Base-by-base conservation (phyloP, 1,140 invertebrate genomes). In the Campoletis sonorensis region DNA sequence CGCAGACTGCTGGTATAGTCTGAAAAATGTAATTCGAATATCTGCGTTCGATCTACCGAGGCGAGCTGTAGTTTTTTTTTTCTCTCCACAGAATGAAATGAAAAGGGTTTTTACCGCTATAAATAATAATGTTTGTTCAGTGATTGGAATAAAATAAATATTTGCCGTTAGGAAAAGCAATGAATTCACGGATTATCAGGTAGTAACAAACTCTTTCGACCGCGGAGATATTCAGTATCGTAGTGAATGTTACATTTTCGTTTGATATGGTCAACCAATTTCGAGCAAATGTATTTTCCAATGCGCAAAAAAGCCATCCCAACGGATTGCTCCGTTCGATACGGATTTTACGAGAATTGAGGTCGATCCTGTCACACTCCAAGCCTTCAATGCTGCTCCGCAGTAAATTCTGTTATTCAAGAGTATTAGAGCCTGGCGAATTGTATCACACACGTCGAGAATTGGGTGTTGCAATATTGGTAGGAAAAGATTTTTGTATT, bases 261-360 rank as follows among this genome's bases (percentile, higher is more conserved):
- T 64, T 64, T 26, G 23, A 33, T 30, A 70, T 33, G 30, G 27
- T 70, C 67, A 33, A 33, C 30, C 27, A 27, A 70, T 33, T 18
- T 30, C 30, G 67, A 33, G 67, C 30, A 33, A 70, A 70, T 70
- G 27, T 18, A 70, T 70, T 70, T 70, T 33, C 27, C 67, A 33
- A 21, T 70, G 67, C 16, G 67, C 30, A 70, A 30, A 70, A 70
- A 70, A 70, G 30, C 15, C 30, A 70, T 70, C 27, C 67, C 27
- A 33, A 33, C 67, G 67, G 67, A 70, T 70, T 33, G 67, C 30
- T 16, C 23, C 30, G 67, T 33, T 70, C 67, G 67, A 70, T 70
- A 70, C 30, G 27, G 67, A 70, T 70, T 70, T 70, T 33, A 30
- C 67, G 67, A 64, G 61, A 64, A 64, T 70, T 33, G 67, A 70